These are phyloP conservation scores for Oxygymnocypris stewartii DNA, from an alignment of 2,113 vertebrate species.

Conservation along the genomic window DNA sequence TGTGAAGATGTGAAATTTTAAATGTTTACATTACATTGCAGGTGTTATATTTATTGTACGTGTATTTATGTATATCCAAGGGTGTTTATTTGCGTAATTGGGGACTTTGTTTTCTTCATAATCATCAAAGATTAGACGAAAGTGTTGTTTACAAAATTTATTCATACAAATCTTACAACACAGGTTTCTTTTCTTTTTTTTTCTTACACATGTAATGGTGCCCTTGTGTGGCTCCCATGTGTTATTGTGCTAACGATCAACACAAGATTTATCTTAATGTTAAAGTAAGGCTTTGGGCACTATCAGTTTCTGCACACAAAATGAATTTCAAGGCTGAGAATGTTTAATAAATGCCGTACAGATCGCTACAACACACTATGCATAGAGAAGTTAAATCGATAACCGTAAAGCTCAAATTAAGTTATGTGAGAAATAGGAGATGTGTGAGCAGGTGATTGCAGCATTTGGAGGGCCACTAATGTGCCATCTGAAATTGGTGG, in stretches of 20 bases:
- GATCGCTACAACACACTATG: slow-evolving; percentile 81
- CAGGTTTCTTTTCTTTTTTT: slow-evolving; percentile 68
- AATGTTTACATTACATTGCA: neutral
- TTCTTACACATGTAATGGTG: slow-evolving; percentile 88
- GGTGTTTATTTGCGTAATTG: neutral
- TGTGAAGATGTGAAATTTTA: neutral
- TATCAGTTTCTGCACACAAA: slow-evolving; percentile 80
- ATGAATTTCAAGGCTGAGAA: slow-evolving; percentile 79
- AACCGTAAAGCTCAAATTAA: slow-evolving; percentile 69
- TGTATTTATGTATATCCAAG: neutral
- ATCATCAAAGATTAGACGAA: slow-evolving; percentile 90
- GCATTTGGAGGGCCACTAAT: slow-evolving; percentile 99
- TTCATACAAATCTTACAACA: slow-evolving; percentile 99
- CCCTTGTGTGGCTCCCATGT: slow-evolving; percentile 85
- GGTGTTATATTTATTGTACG: neutral
- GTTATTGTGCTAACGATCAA: slow-evolving; percentile 84
- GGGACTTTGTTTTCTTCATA: neutral
- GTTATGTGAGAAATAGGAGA: slow-evolving; percentile 69
- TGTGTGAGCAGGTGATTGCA: slow-evolving; percentile 94
- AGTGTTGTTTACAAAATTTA: slow-evolving; percentile 99
- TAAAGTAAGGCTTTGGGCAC: slow-evolving; percentile 94
- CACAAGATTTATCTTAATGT: slow-evolving; percentile 85
- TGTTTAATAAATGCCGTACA: slow-evolving; percentile 77
- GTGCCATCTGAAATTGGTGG: slow-evolving; percentile 97
- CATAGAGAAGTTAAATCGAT: slow-evolving; percentile 67